Evolutionary conservation across 2,888 invertebrate species (phyloP).

Genomic region (Caenorhabditis plicata): DNA sequence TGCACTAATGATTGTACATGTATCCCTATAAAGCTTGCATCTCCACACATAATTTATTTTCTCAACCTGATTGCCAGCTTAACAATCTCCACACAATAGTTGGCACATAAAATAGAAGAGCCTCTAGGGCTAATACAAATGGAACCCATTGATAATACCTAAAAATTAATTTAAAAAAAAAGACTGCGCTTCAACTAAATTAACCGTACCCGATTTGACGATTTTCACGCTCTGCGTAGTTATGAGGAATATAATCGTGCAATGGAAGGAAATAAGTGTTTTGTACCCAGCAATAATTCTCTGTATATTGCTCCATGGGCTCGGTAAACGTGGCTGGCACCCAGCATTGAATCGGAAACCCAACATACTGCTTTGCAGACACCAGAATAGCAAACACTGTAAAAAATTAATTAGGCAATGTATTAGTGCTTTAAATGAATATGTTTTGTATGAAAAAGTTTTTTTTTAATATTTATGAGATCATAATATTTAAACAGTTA

Average conservation of each 20-base stretch:
- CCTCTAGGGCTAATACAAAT: constrained; percentile 65
- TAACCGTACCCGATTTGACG: constrained; percentile 62
- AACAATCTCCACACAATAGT: constrained; percentile 66
- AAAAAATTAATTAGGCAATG: constrained; percentile 30
- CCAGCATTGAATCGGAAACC: constrained; percentile 66
- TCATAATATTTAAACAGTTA: too few species aligned
- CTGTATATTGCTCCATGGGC: constrained; percentile 66
- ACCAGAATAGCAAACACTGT: constrained; percentile 65
- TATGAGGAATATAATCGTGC: constrained; percentile 65
- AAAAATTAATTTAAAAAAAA: constrained; percentile 1
- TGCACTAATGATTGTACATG: constrained; percentile 66
- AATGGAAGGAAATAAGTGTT: constrained; percentile 66
- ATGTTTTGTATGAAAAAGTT: too few species aligned
- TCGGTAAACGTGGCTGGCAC: constrained; percentile 66
- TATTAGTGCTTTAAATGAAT: too few species aligned
- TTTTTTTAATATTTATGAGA: too few species aligned
- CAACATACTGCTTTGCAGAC: constrained; percentile 65
- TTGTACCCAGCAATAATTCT: constrained; percentile 66
- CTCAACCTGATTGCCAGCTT: constrained; percentile 64
- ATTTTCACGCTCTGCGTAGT: constrained; percentile 60
- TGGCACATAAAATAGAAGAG: constrained; percentile 65
- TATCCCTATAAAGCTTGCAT: constrained; percentile 53
- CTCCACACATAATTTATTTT: neutral
- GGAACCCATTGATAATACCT: constrained; percentile 64
- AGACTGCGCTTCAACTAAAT: neutral